Evolutionary conservation across 2,797 vertebrate species (phyloP), one percentile per base, ranked within the genome.

Genomic region (Schizopygopsis pylzovi): DNA sequence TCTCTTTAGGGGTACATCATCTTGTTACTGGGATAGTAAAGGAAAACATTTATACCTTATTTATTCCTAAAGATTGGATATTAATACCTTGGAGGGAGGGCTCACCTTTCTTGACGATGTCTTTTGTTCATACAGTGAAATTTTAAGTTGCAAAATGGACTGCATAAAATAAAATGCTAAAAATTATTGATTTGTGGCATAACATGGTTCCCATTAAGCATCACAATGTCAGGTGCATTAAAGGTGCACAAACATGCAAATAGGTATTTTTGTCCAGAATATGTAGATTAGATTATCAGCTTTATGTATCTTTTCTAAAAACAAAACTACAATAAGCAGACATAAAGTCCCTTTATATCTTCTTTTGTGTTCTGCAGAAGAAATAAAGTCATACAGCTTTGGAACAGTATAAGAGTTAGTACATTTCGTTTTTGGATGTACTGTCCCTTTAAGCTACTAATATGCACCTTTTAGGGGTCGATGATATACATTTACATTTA

Each of bases 231-330:
- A 43, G 16, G 25, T 33, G 6, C 39, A 41, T 41, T 41, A 41
- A 41, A 41, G 39, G 39, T 41, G 39, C 39, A 41, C 37, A 41
- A n/a, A 25, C 12, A 6, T 41, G 33, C 18, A 20, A 52, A 33
- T 0, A 75, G 15, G 4, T 6, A 0, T 25, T 43, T 79, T 63
- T 63, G 9, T 25, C 4, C 47, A 81, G 39, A 28, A 22, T 39
- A 59, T 54, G n/a, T 54, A 10, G 11, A 59, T 16, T 37, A 71
- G 67, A 82, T 39, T 28, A 82, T n/a, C 22, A 59, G 54, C 80
- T 56, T 71, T 68, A 16, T 16, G 15, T n/a, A 15, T 63, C n/a
- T 52, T 81, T 80, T 8, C 43, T 49, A 80, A 80, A 52, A 81
- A n/a, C 15, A 41, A 16, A 49, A 76, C n/a, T 76, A 33, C 28